Conservation (phyloP, 2,797 vertebrate species). For the Onychomys torridus region DNA sequence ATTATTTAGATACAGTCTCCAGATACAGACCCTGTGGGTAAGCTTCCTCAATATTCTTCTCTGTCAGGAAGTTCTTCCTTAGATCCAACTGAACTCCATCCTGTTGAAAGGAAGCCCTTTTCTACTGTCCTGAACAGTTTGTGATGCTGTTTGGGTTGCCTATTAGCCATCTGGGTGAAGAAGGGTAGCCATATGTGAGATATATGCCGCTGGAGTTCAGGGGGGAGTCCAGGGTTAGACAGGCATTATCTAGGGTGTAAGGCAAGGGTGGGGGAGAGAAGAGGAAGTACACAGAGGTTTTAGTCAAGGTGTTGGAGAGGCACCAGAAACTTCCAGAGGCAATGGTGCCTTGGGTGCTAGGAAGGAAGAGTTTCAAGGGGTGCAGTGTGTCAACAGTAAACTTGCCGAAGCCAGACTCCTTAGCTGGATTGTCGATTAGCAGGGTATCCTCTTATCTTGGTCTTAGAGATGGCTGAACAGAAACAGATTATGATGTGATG, state of each 20-base stretch:
- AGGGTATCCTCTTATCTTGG: conserved; percentile 33
- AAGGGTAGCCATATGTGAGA: background rate
- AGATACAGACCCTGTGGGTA: background rate
- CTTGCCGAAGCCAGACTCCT: background rate
- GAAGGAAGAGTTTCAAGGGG: background rate
- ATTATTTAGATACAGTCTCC: background rate
- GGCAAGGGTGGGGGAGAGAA: fast-evolving
- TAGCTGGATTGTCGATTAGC: background rate
- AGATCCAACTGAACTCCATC: background rate
- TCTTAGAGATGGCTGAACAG: conserved; percentile 13
- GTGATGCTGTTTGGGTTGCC: background rate
- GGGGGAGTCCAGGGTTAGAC: background rate
- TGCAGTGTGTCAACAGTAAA: background rate
- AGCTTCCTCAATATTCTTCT: background rate
- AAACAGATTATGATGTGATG: background rate
- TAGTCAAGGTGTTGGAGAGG: background rate
- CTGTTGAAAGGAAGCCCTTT: background rate
- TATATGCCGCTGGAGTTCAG: background rate
- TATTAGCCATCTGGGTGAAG: background rate
- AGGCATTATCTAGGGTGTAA: background rate
- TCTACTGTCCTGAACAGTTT: background rate
- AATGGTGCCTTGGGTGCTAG: background rate
- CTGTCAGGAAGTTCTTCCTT: background rate
- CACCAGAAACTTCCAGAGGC: background rate
- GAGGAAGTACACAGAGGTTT: background rate